Evolutionary conservation across 2,113 vertebrate species (phyloP).

Genomic region (Upupa epops): DNA sequence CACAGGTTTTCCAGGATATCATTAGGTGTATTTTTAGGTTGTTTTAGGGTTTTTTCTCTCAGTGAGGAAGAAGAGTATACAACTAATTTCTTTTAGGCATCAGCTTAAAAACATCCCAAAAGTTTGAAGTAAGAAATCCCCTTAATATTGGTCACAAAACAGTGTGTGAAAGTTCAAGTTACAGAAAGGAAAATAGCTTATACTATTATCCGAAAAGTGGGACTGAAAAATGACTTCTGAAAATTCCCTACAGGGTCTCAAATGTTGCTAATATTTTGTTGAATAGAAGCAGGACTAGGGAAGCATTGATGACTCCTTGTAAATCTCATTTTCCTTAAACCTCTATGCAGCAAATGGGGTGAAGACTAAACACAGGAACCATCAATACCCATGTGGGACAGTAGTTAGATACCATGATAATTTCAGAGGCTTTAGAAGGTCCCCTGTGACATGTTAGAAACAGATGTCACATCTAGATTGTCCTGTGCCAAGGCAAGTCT

Average conservation of each 20-base stretch:
- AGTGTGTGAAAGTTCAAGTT: background rate
- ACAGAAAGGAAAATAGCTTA: background rate
- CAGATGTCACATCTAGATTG: background rate
- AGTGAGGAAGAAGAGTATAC: background rate
- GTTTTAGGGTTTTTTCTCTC: background rate
- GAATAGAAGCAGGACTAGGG: background rate
- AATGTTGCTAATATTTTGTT: background rate
- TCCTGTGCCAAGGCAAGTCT: background rate
- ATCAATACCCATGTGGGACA: background rate
- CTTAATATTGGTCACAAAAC: slow-evolving; percentile 6
- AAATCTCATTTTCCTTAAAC: background rate
- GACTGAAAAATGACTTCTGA: background rate
- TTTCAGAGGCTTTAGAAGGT: background rate
- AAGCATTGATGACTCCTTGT: background rate
- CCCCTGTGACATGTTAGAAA: background rate
- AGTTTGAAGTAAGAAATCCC: background rate
- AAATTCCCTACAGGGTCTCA: background rate
- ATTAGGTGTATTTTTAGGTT: background rate
- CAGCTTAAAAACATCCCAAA: background rate
- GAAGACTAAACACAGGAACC: background rate
- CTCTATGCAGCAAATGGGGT: background rate
- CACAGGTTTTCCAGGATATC: background rate
- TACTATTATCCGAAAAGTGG: background rate
- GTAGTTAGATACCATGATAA: background rate
- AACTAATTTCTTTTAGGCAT: background rate